phyloP scores from a whole-genome alignment of 2,797 vertebrate species.

The Pristis pectinata region DNA sequence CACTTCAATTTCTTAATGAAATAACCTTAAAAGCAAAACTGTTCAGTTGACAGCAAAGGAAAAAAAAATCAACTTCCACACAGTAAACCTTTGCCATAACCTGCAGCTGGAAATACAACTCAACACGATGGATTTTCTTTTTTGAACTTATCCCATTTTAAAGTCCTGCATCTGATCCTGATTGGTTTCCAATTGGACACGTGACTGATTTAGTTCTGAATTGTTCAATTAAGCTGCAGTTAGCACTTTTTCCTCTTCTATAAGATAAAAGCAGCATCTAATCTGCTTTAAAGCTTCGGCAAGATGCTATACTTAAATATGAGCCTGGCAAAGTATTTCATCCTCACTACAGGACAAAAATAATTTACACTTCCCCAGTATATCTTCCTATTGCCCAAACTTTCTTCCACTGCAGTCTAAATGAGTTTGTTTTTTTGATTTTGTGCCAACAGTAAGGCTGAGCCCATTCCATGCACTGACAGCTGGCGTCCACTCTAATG shows the following conservation, averaged over 20 bases:
- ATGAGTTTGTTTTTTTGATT: neutral
- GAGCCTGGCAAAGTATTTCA: neutral
- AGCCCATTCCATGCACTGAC: neutral
- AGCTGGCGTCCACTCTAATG: slow-evolving; percentile 33
- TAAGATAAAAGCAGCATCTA: neutral
- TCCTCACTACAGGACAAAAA: neutral
- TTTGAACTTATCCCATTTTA: neutral
- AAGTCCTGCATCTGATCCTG: neutral
- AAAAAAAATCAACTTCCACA: neutral
- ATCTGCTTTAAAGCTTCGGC: neutral
- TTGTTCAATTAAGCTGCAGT: neutral
- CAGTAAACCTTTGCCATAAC: neutral
- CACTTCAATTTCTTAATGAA: neutral
- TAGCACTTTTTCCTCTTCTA: neutral
- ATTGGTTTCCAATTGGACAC: neutral
- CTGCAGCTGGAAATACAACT: neutral
- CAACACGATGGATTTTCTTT: neutral
- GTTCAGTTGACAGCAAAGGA: neutral
- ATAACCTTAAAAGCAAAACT: too few relatives aligned
- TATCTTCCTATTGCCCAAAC: slow-evolving; percentile 6
- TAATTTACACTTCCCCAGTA: neutral
- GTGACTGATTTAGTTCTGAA: neutral
- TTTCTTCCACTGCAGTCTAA: neutral
- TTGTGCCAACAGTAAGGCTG: neutral
- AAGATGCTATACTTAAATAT: neutral